Percentiles rank a stretch among this genome's conserved stretches.
phyloP scores from a whole-genome alignment of 2,113 vertebrate genomes.

The Benitochromis conjunctus region DNA sequence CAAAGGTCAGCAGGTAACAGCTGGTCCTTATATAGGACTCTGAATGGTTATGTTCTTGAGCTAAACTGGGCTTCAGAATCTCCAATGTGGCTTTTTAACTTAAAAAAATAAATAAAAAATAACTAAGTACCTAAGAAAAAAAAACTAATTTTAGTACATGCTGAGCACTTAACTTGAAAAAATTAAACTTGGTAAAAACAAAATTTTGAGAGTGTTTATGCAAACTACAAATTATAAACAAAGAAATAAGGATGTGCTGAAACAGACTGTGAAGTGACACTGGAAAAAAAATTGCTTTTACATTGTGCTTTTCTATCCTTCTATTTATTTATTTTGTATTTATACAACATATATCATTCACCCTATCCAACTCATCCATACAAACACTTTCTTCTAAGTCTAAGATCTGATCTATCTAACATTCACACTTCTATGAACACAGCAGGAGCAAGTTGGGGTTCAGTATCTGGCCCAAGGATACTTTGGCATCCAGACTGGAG shows the following conservation, averaged over 20 bases:
- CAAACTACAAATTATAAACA: background rate
- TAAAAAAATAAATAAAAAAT: too few species aligned
- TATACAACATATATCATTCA: background rate
- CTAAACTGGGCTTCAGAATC: background rate
- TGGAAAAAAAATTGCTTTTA: background rate
- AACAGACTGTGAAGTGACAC: background rate
- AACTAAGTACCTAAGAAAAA: fast-evolving
- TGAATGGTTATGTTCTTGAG: background rate
- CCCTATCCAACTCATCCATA: background rate
- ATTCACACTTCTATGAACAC: background rate
- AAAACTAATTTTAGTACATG: background rate
- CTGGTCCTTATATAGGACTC: background rate
- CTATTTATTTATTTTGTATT: background rate
- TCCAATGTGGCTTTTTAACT: background rate
- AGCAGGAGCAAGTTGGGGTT: background rate
- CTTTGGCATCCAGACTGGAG: background rate
- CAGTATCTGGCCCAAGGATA: background rate
- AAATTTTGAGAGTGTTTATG: background rate
- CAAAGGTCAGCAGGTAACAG: background rate
- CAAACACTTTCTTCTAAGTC: background rate
- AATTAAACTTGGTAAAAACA: background rate
- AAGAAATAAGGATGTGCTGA: background rate
- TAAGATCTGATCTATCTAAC: background rate
- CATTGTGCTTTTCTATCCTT: background rate
- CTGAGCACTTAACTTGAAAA: background rate